Conservation (phyloP, 35 echinoderm and acorn worm genomes). For the Lytechinus pictus region DNA sequence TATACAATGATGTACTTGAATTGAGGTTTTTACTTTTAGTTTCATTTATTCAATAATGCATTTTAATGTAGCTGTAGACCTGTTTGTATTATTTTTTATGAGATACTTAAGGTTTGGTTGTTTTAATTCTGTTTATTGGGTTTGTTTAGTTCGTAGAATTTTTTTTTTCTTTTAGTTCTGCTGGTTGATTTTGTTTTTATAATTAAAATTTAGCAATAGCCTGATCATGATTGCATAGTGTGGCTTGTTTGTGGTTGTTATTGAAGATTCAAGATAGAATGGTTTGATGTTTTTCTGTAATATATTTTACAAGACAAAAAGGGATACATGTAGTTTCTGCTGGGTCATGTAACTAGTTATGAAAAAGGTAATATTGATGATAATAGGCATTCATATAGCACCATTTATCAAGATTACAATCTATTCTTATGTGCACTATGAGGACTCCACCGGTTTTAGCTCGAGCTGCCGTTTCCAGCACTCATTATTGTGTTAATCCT, state of each 20-base stretch:
- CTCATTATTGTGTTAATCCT: too few species aligned
- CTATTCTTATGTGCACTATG: too few species aligned
- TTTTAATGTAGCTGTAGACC: not conserved
- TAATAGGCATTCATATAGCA: too few species aligned
- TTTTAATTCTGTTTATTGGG: not conserved
- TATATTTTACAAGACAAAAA: too few species aligned
- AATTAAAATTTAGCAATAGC: conserved; percentile 20
- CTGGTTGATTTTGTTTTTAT: conserved; percentile 14
- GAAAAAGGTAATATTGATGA: too few species aligned
- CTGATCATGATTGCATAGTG: not conserved
- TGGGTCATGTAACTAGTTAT: too few species aligned
- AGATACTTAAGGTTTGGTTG: not conserved
- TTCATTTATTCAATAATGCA: not conserved
- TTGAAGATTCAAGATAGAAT: not conserved
- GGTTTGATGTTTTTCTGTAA: too few species aligned
- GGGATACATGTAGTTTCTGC: too few species aligned
- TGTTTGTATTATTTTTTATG: not conserved
- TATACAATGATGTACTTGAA: not conserved
- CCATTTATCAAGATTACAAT: too few species aligned
- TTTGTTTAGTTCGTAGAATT: not conserved
- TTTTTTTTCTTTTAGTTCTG: not conserved
- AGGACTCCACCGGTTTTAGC: too few species aligned
- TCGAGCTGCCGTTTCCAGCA: too few species aligned
- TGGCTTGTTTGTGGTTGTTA: not conserved
- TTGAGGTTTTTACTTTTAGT: not conserved